Evolutionary conservation across 2,888 invertebrate genomes (phyloP).

Genomic region (Microplitis manilae): DNA sequence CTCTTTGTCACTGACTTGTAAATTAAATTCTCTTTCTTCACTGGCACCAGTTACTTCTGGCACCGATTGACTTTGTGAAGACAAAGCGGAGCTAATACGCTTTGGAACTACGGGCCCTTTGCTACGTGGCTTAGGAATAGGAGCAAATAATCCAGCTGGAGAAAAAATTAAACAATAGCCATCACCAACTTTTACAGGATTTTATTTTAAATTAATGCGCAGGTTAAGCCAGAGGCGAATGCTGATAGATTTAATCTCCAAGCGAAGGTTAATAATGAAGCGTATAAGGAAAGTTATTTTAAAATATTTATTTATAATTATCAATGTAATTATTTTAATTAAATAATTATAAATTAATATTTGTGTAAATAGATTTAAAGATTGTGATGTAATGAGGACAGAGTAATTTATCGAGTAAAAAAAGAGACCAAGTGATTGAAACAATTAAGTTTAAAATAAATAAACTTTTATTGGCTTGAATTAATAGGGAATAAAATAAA

Average conservation of each 20-base stretch:
- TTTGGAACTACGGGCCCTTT: constrained; percentile 39
- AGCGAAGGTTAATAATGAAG: neutral
- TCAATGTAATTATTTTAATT: neutral
- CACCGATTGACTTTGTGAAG: constrained; percentile 43
- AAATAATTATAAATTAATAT: neutral
- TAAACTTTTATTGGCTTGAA: constrained; percentile 20
- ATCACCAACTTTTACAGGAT: constrained; percentile 48
- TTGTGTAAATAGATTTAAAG: neutral
- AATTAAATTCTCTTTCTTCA: constrained; percentile 4
- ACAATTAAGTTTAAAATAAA: neutral
- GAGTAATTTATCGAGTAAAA: neutral
- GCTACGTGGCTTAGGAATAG: constrained; percentile 62
- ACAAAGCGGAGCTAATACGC: constrained; percentile 40
- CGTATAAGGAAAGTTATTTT: neutral
- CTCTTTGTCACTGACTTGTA: neutral
- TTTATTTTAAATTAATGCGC: neutral
- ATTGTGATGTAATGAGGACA: neutral
- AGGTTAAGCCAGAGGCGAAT: neutral
- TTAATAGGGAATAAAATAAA: constrained; percentile 9
- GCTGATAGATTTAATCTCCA: neutral
- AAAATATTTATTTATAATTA: neutral
- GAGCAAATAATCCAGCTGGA: constrained; percentile 56
- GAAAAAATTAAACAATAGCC: constrained; percentile 48
- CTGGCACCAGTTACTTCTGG: neutral
- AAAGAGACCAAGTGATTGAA: neutral